Evolutionary conservation across 2,113 vertebrate genomes (phyloP).

Genomic region (Tretioscincus oriximinensis): DNA sequence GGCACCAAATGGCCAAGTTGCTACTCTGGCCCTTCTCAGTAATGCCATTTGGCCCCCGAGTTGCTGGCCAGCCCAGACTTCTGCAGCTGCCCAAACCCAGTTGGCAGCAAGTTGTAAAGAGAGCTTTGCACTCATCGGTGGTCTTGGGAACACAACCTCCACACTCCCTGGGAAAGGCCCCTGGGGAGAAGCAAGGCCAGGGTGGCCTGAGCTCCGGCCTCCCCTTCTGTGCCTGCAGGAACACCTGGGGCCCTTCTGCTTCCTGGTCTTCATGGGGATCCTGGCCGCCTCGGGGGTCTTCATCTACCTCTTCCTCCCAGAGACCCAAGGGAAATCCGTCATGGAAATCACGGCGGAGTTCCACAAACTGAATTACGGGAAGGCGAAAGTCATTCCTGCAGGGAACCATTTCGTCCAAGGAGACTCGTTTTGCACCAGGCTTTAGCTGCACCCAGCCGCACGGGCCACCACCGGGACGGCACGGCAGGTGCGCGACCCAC

Average conservation of each 20-base stretch:
- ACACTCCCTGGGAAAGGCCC: too few relatives aligned
- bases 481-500: background rate
- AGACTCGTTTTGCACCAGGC: slow-evolving; percentile 48
- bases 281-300: slow-evolving; percentile 67
- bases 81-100: too few relatives aligned
- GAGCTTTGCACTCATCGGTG: too few relatives aligned
- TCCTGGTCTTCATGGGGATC: slow-evolving; percentile 80
- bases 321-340: slow-evolving; percentile 77
- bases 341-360: slow-evolving; percentile 82
- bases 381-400: slow-evolving; percentile 26
- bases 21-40: too few relatives aligned
- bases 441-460: slow-evolving; percentile 25
- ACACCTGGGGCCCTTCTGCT: slow-evolving; percentile 77
- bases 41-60: too few relatives aligned
- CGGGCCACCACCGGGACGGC: too few relatives aligned
- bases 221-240: slow-evolving; percentile 65
- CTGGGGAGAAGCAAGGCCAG: too few relatives aligned
- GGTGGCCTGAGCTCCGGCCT: background rate
- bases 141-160: too few relatives aligned
- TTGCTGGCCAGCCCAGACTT: too few relatives aligned
- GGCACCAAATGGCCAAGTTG: too few relatives aligned
- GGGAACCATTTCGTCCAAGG: slow-evolving; percentile 49
- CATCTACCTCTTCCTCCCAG: slow-evolving; percentile 74
- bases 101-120: too few relatives aligned
- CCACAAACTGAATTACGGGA: slow-evolving; percentile 76